Base-by-base conservation (phyloP, 2,888 invertebrate genomes). In the Leptothorax acervorum region DNA sequence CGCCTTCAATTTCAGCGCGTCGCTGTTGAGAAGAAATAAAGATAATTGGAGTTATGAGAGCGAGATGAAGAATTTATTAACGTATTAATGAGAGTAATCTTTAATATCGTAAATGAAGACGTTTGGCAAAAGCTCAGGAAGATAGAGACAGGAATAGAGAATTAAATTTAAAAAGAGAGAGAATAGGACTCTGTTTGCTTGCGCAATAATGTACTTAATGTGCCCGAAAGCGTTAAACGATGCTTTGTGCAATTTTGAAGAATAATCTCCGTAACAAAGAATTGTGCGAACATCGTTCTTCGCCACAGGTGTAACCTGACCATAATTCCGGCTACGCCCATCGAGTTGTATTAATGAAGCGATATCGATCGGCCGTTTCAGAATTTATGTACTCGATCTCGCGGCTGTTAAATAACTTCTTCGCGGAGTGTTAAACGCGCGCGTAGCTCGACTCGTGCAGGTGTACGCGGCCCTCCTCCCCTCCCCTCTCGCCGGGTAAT, bases 291-390 rank as follows among this genome's bases (percentile, higher is more conserved):
- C 79, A 73, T 73, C 48, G 18, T 73, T 81, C 66, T 48, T 48
- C 18, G 28, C 39, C 73, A 48, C 79, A 60, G 60, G 73, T 81
- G 79, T 81, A 79, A 60, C 60, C 48, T 81, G 71, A 60, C 60
- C 48, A 73, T 79, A 79, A 79, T 81, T 81, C 79, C 79, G 73
- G 79, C 23, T 73, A 81, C 79, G 73, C 73, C 79, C 73, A 73
- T 73, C 28, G 73, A 73, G 79, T 28, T 73, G 73, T 73, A 73
- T 73, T 81, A 81, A 81, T 73, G 73, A 81, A 81, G 79, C 79
- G 48, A 81, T 73, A 81, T 73, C 60, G 79, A 81, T 81, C 79
- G 39, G 28, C 57, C 57, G 35, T 71, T 71, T 71, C 71, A 48
- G 57, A 60, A 81, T 81, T 81, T 81, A 81, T 81, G 60, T 73